Evolutionary conservation across 2,113 vertebrate species (phyloP), one percentile per base, ranked within the genome.

Genomic region (Leptocoma aspasia): DNA sequence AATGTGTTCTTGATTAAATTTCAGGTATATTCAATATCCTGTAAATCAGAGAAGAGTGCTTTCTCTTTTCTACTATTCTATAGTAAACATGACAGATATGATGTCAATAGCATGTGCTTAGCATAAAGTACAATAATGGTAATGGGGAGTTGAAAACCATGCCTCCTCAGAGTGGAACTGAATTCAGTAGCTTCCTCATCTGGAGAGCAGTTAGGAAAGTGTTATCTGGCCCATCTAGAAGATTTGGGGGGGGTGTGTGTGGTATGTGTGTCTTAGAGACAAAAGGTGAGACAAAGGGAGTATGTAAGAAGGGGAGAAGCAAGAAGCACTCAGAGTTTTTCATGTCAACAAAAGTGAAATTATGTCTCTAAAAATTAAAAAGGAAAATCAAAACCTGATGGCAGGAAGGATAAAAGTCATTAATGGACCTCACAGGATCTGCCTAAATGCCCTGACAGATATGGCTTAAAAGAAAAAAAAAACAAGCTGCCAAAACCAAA

Each of bases 1-100:
- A 94, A 95, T 80, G 76, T 92, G 73, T 71, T 96, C 78, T 95
- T 95, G 95, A 96, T 97, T 96, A 95, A 94, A 97, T 91, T 94
- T 92, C 89, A 84, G 72, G 78, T 96, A 28, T 73, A 92, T 80
- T 94, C 82, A 92, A 84, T 91, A 94, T 84, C 53, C 68, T 91
- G 81, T 93, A 97, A 96, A 93, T 91, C 94, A 96, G 20, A 64
- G 66, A 89, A 71, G 47, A 83, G 17, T 64, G 20, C 54, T 63
- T 92, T 95, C n/a, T 75, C 60, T 91, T 90, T 94, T 93, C 65
- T 61, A 44, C 56, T 50, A 1, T 82, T 85, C 81, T 63, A 31
- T 50, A 86, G 68, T 69, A 81, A 90, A 50, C 28, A 59, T 82
- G 79, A 84, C 54, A 92, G 69, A 76, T 79, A 76, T 1, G 26